These are phyloP conservation scores for Panopea generosa DNA, from an alignment of 2,888 invertebrate genomes.

Conservation along the genomic window DNA sequence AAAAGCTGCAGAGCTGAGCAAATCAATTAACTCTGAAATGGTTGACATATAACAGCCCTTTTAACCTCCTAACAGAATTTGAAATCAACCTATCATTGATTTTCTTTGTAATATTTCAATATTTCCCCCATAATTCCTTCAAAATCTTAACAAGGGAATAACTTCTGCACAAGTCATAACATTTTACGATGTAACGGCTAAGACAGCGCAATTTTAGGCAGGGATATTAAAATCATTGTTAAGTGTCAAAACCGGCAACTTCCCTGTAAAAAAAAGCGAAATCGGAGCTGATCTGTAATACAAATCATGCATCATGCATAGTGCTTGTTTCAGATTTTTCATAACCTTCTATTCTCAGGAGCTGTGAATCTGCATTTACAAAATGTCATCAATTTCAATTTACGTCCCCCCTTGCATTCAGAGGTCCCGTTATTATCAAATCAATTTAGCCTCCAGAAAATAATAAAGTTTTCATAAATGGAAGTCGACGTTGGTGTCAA, in stretches of 20 bases:
- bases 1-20: no score
- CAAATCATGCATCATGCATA: constrained; percentile 50
- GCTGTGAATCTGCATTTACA: constrained; percentile 46
- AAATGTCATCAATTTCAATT: constrained; percentile 66
- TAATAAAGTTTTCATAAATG: constrained; percentile 67
- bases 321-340: constrained; percentile 57
- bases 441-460: constrained; percentile 64
- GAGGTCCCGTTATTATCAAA: constrained; percentile 61
- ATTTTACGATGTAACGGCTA: no score
- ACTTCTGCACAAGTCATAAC: no score
- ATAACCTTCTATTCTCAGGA: constrained; percentile 44
- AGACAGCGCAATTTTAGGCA: no score
- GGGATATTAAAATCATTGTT: no score
- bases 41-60: no score
- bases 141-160: constrained; percentile 8
- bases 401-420: constrained; percentile 40
- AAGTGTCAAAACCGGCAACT: not conserved
- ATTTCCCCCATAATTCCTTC: constrained; percentile 14
- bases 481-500: constrained; percentile 58
- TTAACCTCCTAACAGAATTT: no score
- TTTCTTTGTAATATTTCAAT: constrained; percentile 17
- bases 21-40: no score
- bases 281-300: constrained; percentile 32
- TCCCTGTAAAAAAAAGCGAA: not conserved
- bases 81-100: constrained; percentile 13